Base-by-base conservation (phyloP, 2,113 vertebrate species). In the Limanda limanda region DNA sequence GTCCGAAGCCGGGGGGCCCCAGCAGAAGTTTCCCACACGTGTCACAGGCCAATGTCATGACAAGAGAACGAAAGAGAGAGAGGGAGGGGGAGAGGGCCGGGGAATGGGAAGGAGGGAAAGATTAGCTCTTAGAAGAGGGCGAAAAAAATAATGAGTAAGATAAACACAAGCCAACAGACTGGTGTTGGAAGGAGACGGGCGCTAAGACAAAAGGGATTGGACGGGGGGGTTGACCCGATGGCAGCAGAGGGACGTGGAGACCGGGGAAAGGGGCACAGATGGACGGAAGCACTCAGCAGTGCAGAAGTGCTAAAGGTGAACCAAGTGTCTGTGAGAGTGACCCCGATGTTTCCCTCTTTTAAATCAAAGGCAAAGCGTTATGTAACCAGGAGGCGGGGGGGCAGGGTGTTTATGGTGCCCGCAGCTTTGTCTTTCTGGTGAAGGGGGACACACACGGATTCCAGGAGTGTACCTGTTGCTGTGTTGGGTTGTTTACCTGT, bases 21-120 rank as follows among this genome's bases (percentile, higher is more conserved):
- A 65, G 54, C 75, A 73, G 65, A 92, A 88, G 69, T 91, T 90
- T 92, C 92, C 90, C 90, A 92, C 91, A 93, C 67, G 83, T 91
- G 89, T 89, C 89, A 87, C 77, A 88, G 78, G 83, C 89, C 78
- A 76, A 88, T 88, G 90, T 91, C 92, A 92, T 83, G 86, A 85
- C 77, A 74, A 86, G 81, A 77, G 84, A 73, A 61, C 21, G 60
- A 69, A 64, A 56, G 37, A 63, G 27, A 24, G 66, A 59, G 66
- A 31, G 71, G 51, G 21, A 64, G 51, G 14, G 66, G 63, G 63
- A 76, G 65, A 74, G 81, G 70, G 65, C 54, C 24, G 31, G 62
- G 74, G 70, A 78, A 73, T 31, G 80, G 76, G 77, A 74, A 74
- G 40, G 51, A 63, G 62, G 25, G 56, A 42, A 42, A 78, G 80